Base-by-base conservation (phyloP, 2,113 vertebrate species). In the Gracilinanus agilis region DNA sequence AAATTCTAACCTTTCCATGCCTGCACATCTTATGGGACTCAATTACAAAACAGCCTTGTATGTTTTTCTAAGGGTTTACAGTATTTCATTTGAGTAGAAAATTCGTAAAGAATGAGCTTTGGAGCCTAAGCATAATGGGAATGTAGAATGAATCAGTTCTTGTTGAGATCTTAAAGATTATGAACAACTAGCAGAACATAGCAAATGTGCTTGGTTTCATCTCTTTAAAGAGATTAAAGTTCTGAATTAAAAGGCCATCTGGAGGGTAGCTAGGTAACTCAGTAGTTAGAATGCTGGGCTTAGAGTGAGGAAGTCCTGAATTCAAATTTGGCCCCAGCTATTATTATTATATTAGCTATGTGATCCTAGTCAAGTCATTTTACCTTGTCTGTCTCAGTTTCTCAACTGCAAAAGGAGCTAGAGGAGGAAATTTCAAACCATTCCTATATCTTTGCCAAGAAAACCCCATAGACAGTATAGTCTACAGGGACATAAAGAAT, bases 131-230 rank as follows among this genome's bases (percentile, higher is more conserved):
- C 96, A 91, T 91, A 97, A 97, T 34, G 53, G 61, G n/a, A 92
- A 94, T 88, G 95, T 96, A 90, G 9, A 95, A 96, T 97, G 98
- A 97, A 97, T 98, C 96, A 98, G 97, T 90, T 97, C 97, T 97
- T 97, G 98, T 99, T 98, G 98, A 97, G 98, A 98, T 98, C 98
- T 98, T 98, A 99, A 99, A 99, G 98, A 98, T 99, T 99, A 98
- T 12, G 96, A 98, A 98, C 98, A 97, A 96, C 98, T 98, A 92
- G 53, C 93, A 90, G 92, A 97, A 94, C 61, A 1, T 3, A 25
- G 9, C 56, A 92, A 10, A 89, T 89, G 90, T 94, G 94, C 96
- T 40, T 96, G 94, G 95, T 95, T 94, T 97, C 94, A 96, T 96
- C 88, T n/a, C 55, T 90, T 49, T 88, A 21, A 53, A 92, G 92